Evolutionary conservation across 2,113 vertebrate genomes (phyloP).

Genomic region (Pluvialis apricaria): DNA sequence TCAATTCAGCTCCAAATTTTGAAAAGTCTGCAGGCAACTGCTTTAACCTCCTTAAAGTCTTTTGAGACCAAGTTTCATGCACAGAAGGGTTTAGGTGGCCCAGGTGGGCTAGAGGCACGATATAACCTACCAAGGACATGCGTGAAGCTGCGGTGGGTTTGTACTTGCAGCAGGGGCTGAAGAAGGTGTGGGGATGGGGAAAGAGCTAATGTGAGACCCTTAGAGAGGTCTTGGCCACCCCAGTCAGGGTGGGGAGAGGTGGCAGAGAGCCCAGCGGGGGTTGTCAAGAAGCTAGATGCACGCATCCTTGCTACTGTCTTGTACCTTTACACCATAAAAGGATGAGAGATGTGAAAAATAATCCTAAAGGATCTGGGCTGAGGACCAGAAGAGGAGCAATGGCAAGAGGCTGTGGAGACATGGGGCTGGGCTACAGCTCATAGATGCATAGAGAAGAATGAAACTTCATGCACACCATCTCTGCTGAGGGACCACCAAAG

Average conservation of each 20-base stretch:
- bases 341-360: neutral
- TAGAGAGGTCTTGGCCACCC: neutral
- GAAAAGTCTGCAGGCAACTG: neutral
- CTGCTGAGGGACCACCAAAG: neutral
- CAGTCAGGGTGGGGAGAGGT: neutral
- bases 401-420: neutral
- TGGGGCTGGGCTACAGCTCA: neutral
- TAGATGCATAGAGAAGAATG: fast-evolving
- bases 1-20: neutral
- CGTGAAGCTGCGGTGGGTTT: neutral
- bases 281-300: neutral
- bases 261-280: neutral
- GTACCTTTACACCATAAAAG: neutral
- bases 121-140: neutral
- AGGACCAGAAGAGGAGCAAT: neutral
- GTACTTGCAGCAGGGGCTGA: neutral
- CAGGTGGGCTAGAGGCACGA: neutral
- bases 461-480: neutral
- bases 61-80: neutral
- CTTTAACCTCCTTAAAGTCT: neutral
- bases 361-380: neutral
- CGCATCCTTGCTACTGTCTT: neutral
- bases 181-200: neutral
- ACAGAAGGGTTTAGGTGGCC: neutral
- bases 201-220: neutral